phyloP scores from a whole-genome alignment of 1,140 invertebrate genomes.

The Aphelinus certus region DNA sequence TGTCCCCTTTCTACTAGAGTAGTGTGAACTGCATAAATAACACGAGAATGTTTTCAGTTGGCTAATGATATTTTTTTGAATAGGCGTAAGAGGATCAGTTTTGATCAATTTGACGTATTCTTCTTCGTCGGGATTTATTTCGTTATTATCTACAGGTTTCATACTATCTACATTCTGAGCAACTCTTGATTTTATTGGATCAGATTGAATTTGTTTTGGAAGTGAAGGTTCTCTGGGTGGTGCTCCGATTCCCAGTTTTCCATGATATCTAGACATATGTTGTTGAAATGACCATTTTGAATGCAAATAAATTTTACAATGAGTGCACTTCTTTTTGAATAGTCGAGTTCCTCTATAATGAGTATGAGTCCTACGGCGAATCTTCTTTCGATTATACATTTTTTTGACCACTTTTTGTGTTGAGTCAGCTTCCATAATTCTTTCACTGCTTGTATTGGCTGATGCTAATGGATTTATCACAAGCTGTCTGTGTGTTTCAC shows the following conservation, averaged over 20 bases:
- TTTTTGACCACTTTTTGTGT: constrained; percentile 50
- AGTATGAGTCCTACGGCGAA: constrained; percentile 52
- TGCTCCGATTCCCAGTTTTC: constrained; percentile 24
- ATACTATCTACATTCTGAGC: constrained; percentile 11
- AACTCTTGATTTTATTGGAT: constrained; percentile 23
- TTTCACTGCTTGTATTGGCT: constrained; percentile 46
- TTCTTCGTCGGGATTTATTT: constrained; percentile 21
- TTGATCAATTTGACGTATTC: constrained; percentile 37
- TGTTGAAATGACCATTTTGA: constrained; percentile 56
- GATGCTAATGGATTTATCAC: constrained; percentile 54
- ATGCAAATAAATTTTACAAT: constrained; percentile 59
- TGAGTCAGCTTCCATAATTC: constrained; percentile 58
- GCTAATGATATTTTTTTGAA: constrained; percentile 61
- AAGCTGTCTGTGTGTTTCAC: constrained; percentile 41
- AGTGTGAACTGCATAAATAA: constrained; percentile 56
- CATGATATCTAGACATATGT: constrained; percentile 59
- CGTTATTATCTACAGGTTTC: constrained; percentile 15
- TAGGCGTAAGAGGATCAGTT: constrained; percentile 52
- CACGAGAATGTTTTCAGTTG: constrained; percentile 63
- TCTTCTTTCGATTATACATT: constrained; percentile 44
- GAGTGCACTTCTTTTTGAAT: constrained; percentile 56
- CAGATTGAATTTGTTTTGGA: neutral
- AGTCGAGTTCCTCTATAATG: constrained; percentile 54
- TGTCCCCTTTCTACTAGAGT: constrained; percentile 56
- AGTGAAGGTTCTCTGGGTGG: neutral